Conservation (phyloP, 2,888 invertebrate species). For the Thera obeliscata region DNA sequence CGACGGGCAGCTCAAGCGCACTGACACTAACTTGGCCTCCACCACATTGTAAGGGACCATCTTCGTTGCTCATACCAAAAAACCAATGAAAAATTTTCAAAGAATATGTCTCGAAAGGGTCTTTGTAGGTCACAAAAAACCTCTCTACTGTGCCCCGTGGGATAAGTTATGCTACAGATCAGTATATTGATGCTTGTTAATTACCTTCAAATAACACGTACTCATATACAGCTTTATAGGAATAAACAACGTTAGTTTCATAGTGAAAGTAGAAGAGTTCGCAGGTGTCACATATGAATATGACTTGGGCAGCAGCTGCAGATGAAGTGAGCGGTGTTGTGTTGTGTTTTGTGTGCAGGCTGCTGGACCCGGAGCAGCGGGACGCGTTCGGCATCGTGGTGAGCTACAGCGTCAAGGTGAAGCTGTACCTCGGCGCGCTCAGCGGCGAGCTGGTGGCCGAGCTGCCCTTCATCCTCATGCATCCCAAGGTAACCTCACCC, state of each 20-base stretch:
- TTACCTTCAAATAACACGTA: too few relatives aligned
- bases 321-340: too few relatives aligned
- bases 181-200: too few relatives aligned
- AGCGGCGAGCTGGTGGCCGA: constrained; percentile 97
- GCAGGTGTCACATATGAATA: too few relatives aligned
- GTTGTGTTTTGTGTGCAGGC: constrained; percentile 46
- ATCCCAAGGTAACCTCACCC: constrained; percentile 88
- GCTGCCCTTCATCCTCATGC: constrained; percentile 95
- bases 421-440: constrained; percentile 95
- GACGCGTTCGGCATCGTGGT: constrained; percentile 98
- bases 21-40: constrained; percentile 94
- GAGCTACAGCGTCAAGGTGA: constrained; percentile 97
- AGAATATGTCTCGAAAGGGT: too few relatives aligned
- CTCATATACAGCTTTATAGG: too few relatives aligned
- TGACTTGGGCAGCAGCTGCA: too few relatives aligned
- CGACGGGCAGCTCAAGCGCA: constrained; percentile 94
- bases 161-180: too few relatives aligned
- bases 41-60: constrained; percentile 90
- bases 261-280: too few relatives aligned
- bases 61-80: not conserved
- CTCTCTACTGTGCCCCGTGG: too few relatives aligned
- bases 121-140: too few relatives aligned
- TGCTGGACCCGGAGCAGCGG: constrained; percentile 89
- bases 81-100: not conserved
- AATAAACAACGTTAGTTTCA: too few relatives aligned